Evolutionary conservation across 2,888 invertebrate species (phyloP), one percentile per base, ranked within the genome.

Genomic region (Abscondita cerata): DNA sequence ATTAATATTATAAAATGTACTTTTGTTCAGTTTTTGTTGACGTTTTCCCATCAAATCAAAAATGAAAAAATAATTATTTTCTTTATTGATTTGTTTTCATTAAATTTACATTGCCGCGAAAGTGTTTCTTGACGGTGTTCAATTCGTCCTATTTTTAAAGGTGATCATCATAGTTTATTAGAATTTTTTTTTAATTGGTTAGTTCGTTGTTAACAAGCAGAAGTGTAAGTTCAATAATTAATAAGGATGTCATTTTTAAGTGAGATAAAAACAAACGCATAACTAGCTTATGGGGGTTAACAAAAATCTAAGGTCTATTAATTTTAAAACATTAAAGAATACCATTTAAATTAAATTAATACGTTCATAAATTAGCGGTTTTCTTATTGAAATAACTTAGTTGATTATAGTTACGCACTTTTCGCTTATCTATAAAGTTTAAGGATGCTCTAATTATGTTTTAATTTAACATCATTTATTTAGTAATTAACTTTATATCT

Each of bases 161-260:
- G n/a, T n/a, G n/a, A n/a, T n/a, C n/a, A n/a, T n/a, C n/a, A n/a
- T n/a, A n/a, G n/a, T n/a, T n/a, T n/a, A n/a, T n/a, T n/a, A n/a
- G n/a, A n/a, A n/a, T n/a, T n/a, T n/a, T n/a, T n/a, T n/a, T n/a
- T n/a, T n/a, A n/a, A n/a, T n/a, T n/a, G n/a, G n/a, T n/a, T n/a
- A n/a, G n/a, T n/a, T n/a, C n/a, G n/a, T n/a, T n/a, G n/a, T n/a
- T n/a, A n/a, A n/a, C n/a, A n/a, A n/a, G n/a, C n/a, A n/a, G n/a
- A n/a, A n/a, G n/a, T n/a, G n/a, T n/a, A 25, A 4, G 25, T 25
- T 46, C 34, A 31, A 31, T 55, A 47, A 53, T 55, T 55, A 55
- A 55, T 57, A 33, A n/a, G 40, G 33, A 48, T 52, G 47, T 59
- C 53, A 53, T 48, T 53, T 59, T 53, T 53, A 59, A 59, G 47